phyloP scores from a whole-genome alignment of 2,888 invertebrate genomes.

The Cinara cedri region DNA sequence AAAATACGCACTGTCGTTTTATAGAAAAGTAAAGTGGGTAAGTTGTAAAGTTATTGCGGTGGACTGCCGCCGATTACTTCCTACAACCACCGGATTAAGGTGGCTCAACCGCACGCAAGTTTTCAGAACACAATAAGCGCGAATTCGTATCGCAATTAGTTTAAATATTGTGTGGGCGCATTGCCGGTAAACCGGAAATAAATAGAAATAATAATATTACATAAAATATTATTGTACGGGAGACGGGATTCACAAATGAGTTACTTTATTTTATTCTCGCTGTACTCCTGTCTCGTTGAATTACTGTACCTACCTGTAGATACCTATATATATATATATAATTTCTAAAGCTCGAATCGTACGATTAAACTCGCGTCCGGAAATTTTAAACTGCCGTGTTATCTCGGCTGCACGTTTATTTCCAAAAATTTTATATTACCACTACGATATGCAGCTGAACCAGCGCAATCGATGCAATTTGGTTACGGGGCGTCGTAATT shows the following conservation, averaged over 20 bases:
- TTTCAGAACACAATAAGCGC: slow-evolving; percentile 47
- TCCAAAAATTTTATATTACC: too few relatives aligned
- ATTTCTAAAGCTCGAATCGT: too few relatives aligned
- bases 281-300: background rate
- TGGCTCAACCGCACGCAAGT: slow-evolving; percentile 22
- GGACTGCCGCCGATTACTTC: background rate
- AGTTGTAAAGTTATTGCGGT: slow-evolving; percentile 18
- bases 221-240: background rate
- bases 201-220: slow-evolving; percentile 32
- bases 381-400: background rate
- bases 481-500: too few relatives aligned
- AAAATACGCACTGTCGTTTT: slow-evolving; percentile 9
- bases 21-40: slow-evolving; percentile 20
- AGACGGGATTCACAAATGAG: background rate
- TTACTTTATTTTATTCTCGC: slow-evolving; percentile 1
- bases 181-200: background rate
- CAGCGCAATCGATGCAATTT: too few relatives aligned
- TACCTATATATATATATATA: background rate
- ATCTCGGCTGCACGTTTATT: too few relatives aligned
- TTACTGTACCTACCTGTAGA: too few relatives aligned
- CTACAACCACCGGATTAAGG: slow-evolving; percentile 24
- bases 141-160: slow-evolving; percentile 38
- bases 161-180: background rate
- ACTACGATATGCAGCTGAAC: too few relatives aligned
- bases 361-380: background rate